Evolutionary conservation across 2,113 vertebrate genomes (phyloP).

Genomic region (Nanorana parkeri): DNA sequence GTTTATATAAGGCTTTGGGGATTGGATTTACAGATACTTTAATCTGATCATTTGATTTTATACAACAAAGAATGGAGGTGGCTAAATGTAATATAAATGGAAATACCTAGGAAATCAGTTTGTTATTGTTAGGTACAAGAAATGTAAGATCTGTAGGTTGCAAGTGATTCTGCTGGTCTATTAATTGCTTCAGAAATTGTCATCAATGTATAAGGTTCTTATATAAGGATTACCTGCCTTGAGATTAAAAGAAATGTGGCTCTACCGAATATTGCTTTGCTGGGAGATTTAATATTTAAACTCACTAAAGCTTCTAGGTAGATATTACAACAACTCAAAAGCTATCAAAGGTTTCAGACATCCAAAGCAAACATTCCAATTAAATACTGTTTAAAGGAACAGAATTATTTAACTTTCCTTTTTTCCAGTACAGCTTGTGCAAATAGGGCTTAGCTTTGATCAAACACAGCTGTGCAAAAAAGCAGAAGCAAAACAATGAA

Average conservation of each 20-base stretch:
- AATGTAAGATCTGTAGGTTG: not conserved
- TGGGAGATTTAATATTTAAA: constrained; percentile 17
- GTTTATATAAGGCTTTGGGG: too few species aligned
- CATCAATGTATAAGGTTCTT: constrained; percentile 4
- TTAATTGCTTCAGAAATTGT: not conserved
- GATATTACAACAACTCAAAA: not conserved
- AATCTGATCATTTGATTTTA: too few species aligned
- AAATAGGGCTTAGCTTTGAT: too few species aligned
- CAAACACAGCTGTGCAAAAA: too few species aligned
- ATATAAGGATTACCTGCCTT: constrained; percentile 13
- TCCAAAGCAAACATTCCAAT: not conserved
- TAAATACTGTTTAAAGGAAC: not conserved
- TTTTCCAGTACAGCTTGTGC: too few species aligned
- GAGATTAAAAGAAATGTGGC: constrained; percentile 22
- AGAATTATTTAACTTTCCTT: too few species aligned
- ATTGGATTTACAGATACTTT: too few species aligned
- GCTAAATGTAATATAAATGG: too few species aligned
- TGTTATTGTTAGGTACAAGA: not conserved
- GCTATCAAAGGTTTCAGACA: not conserved
- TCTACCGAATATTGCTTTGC: not conserved
- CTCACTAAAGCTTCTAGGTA: constrained; percentile 1
- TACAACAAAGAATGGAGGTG: too few species aligned
- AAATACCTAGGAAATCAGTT: too few species aligned
- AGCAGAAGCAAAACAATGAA: too few species aligned
- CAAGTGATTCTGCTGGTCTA: not conserved